phyloP scores from a whole-genome alignment of 1,140 invertebrate genomes.

The Elymnias hypermnestra region DNA sequence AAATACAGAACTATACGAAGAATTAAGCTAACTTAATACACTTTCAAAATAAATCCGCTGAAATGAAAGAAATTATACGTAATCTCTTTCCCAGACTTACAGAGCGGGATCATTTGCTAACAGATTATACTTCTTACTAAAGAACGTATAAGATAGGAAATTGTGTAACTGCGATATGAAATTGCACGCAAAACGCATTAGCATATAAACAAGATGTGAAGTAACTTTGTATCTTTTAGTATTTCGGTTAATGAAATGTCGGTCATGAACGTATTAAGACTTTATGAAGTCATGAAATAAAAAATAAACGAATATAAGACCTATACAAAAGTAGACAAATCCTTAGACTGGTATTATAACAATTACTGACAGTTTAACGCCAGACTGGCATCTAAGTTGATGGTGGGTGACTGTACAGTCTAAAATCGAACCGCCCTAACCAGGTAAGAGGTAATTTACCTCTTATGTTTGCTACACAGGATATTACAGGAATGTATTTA shows the following conservation, averaged over 20 bases:
- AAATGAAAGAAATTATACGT: constrained; percentile 1
- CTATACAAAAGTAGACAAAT: too few relatives aligned
- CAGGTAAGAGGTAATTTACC: too few relatives aligned
- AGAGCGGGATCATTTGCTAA: not conserved
- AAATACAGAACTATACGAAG: too few relatives aligned
- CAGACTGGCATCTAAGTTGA: too few relatives aligned
- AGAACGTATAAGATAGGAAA: constrained; percentile 12
- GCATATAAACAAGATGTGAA: constrained; percentile 44
- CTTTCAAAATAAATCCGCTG: constrained; percentile 5
- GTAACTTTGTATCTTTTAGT: constrained; percentile 33
- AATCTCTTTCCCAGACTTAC: constrained; percentile 2
- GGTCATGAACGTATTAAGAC: constrained; percentile 34
- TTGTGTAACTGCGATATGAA: constrained; percentile 2
- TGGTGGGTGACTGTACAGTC: too few relatives aligned
- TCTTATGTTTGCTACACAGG: too few relatives aligned
- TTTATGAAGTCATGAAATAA: constrained; percentile 15
- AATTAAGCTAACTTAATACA: constrained; percentile 1
- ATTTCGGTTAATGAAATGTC: constrained; percentile 36
- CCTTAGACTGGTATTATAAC: too few relatives aligned
- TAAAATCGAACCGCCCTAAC: too few relatives aligned
- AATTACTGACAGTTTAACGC: too few relatives aligned
- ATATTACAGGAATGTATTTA: too few relatives aligned
- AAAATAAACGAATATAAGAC: not conserved
- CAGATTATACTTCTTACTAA: constrained; percentile 3
- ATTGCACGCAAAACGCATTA: constrained; percentile 35